phyloP scores from a whole-genome alignment of 1,140 invertebrate genomes.

The Drosophila watanabei region DNA sequence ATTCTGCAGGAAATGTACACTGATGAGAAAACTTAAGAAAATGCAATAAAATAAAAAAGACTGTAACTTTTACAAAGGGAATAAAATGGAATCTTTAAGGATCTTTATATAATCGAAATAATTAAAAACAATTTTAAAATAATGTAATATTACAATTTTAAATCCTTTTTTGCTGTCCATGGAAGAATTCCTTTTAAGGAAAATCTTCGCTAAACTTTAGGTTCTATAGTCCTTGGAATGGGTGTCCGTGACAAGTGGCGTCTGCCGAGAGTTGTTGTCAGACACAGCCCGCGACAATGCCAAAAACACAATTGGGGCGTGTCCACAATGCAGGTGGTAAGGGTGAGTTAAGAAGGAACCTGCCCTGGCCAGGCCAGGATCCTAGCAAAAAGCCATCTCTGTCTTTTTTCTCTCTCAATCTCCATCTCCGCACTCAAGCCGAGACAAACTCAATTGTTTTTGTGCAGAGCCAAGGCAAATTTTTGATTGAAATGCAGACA shows the following conservation, averaged over 20 bases:
- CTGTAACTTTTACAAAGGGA: too few species aligned
- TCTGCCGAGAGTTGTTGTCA: slow-evolving; percentile 71
- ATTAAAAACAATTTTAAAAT: too few species aligned
- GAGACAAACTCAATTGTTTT: slow-evolving; percentile 72
- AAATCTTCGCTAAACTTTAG: slow-evolving; percentile 5
- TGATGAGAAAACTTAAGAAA: background rate
- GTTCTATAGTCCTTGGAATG: background rate
- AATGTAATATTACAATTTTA: background rate
- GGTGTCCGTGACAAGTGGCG: slow-evolving; percentile 47
- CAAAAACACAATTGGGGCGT: slow-evolving; percentile 83
- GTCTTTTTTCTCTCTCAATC: slow-evolving; percentile 4
- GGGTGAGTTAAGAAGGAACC: background rate
- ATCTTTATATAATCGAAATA: too few species aligned
- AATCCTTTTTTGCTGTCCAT: background rate
- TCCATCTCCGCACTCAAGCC: slow-evolving; percentile 26
- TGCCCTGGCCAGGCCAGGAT: slow-evolving; percentile 15
- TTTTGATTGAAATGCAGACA: slow-evolving; percentile 75
- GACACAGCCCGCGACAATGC: slow-evolving; percentile 76
- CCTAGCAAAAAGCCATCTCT: slow-evolving; percentile 19
- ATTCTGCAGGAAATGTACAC: slow-evolving; percentile 35
- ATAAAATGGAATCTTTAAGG: too few species aligned
- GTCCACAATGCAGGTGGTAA: slow-evolving; percentile 43
- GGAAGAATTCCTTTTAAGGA: background rate
- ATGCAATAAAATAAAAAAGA: background rate
- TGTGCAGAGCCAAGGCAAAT: slow-evolving; percentile 70